phyloP scores from a whole-genome alignment of 2,113 vertebrate genomes.

The Pangasianodon gigas region DNA sequence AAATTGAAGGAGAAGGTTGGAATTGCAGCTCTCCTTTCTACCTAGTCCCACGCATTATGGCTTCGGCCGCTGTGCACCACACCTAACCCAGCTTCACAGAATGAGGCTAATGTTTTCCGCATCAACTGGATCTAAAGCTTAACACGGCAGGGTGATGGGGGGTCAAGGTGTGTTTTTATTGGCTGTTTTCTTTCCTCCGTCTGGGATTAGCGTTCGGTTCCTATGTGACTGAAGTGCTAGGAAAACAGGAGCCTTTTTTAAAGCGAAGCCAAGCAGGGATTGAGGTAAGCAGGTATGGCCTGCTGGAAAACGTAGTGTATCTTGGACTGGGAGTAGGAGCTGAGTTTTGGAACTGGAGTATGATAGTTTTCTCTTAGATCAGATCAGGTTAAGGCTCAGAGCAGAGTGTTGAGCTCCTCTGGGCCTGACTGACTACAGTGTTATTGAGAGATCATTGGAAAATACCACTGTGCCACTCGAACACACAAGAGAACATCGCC shows the following conservation, averaged over 20 bases:
- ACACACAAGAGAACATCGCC: neutral
- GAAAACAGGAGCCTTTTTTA: constrained; percentile 24
- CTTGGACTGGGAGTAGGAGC: constrained; percentile 1
- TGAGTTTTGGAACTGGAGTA: neutral
- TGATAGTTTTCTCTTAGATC: neutral
- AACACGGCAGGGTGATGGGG: constrained; percentile 4
- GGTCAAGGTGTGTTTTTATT: constrained; percentile 44
- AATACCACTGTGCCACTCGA: neutral
- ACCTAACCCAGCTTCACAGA: constrained; percentile 41
- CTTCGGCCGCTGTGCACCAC: constrained; percentile 29
- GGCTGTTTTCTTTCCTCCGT: constrained; percentile 44
- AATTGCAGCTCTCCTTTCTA: constrained; percentile 25
- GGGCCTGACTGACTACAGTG: neutral
- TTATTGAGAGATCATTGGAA: constrained; percentile 17
- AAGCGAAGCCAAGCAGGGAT: constrained; percentile 25
- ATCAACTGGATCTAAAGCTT: constrained; percentile 26
- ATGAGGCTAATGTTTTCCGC: constrained; percentile 40
- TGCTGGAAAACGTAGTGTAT: neutral
- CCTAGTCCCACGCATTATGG: constrained; percentile 26
- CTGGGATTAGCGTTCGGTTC: constrained; percentile 37
- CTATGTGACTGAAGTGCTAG: constrained; percentile 1
- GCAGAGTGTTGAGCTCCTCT: neutral
- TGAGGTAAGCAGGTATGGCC: constrained; percentile 41
- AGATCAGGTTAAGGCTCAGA: neutral
- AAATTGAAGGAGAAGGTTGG: constrained; percentile 64